phyloP scores from a whole-genome alignment of 2,888 invertebrate genomes.

The Cistogaster globosa region DNA sequence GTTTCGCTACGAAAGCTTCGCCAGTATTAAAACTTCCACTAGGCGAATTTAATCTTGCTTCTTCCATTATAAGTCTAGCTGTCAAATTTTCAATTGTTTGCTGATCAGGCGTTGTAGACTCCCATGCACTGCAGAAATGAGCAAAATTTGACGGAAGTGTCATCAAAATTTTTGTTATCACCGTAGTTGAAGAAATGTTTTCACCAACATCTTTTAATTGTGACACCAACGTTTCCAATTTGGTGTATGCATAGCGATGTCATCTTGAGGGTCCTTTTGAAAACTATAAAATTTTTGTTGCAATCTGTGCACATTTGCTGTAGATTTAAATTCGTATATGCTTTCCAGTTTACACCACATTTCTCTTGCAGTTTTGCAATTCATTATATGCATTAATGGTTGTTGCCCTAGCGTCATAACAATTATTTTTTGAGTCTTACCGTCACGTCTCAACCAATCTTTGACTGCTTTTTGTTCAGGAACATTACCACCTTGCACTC shows the following conservation, averaged over 20 bases:
- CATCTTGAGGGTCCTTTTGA: slow-evolving; percentile 61
- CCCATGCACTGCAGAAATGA: slow-evolving; percentile 66
- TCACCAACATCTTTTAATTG: slow-evolving; percentile 65
- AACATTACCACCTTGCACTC: not conserved
- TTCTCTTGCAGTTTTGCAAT: slow-evolving; percentile 53
- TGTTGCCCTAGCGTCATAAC: slow-evolving; percentile 52
- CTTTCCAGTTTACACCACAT: slow-evolving; percentile 60
- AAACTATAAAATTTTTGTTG: slow-evolving; percentile 72
- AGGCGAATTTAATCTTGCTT: slow-evolving; percentile 53
- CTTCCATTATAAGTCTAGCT: slow-evolving; percentile 55
- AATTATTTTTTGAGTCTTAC: slow-evolving; percentile 62
- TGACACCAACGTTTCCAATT: slow-evolving; percentile 58
- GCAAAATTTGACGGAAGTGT: slow-evolving; percentile 51
- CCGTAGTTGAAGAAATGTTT: slow-evolving; percentile 62
- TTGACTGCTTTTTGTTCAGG: not conserved
- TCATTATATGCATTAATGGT: slow-evolving; percentile 52
- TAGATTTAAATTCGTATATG: slow-evolving; percentile 60
- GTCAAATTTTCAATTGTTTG: slow-evolving; percentile 59
- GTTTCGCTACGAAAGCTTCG: slow-evolving; percentile 40
- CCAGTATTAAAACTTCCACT: slow-evolving; percentile 3
- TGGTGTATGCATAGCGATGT: slow-evolving; percentile 68
- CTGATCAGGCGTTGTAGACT: slow-evolving; percentile 48
- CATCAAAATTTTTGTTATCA: slow-evolving; percentile 64
- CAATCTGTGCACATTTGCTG: slow-evolving; percentile 57
- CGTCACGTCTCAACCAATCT: slow-evolving; percentile 38